phyloP scores from a whole-genome alignment of 2,888 invertebrate genomes.

The Scaptomyza flava region DNA sequence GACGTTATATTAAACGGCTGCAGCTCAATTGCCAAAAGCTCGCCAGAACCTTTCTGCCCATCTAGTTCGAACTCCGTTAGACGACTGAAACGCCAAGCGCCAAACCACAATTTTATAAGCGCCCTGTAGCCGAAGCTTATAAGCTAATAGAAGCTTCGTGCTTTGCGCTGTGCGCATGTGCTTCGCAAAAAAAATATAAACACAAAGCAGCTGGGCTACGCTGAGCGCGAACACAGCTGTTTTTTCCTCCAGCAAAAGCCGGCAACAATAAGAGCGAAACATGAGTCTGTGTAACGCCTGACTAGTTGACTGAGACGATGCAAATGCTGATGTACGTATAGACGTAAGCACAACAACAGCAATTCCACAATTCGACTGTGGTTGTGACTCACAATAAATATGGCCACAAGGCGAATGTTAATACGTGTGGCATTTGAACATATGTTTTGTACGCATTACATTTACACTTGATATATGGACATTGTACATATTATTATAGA shows the following conservation, averaged over 20 bases:
- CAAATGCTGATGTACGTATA: slow-evolving; percentile 23
- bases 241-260: slow-evolving; percentile 60
- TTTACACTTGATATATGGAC: no score
- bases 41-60: slow-evolving; percentile 64
- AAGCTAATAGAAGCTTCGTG: slow-evolving; percentile 48
- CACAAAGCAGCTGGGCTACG: slow-evolving; percentile 68
- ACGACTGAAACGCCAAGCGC: slow-evolving; percentile 65
- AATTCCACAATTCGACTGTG: slow-evolving; percentile 28
- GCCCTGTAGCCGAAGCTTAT: slow-evolving; percentile 56
- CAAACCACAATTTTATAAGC: slow-evolving; percentile 65
- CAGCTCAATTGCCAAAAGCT: slow-evolving; percentile 53
- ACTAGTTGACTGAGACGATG: slow-evolving; percentile 31
- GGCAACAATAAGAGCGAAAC: slow-evolving; percentile 66
- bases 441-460: neutral
- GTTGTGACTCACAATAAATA: slow-evolving; percentile 1
- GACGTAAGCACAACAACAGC: slow-evolving; percentile 1
- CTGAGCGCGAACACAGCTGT: slow-evolving; percentile 59
- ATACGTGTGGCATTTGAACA: neutral
- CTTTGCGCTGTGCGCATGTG: slow-evolving; percentile 53
- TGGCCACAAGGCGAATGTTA: neutral
- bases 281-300: slow-evolving; percentile 19
- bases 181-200: slow-evolving; percentile 63
- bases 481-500: no score
- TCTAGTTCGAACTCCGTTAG: slow-evolving; percentile 73
- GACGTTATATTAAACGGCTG: slow-evolving; percentile 35